Evolutionary conservation across 2,888 invertebrate species (phyloP), one percentile per base, ranked within the genome.

Genomic region (Caenorhabditis sp.): DNA sequence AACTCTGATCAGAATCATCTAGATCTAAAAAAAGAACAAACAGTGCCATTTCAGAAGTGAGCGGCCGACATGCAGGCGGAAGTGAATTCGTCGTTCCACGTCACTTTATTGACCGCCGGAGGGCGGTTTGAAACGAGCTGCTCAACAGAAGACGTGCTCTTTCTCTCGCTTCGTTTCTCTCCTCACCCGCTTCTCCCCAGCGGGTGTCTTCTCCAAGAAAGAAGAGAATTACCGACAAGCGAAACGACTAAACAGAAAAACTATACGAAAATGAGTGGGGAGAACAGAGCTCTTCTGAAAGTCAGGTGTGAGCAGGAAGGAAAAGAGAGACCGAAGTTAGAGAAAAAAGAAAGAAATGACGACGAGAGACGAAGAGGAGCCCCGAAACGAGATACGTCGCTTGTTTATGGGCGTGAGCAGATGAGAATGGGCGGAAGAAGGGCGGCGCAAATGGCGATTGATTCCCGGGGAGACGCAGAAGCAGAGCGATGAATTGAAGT

Each of bases 81-180:
- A n/a, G n/a, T n/a, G n/a, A n/a, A n/a, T n/a, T n/a, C n/a, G n/a
- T n/a, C 53, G 24, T 39, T 58, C 32, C 45, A 43, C 46, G 59
- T 59, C 48, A 48, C 37, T 46, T 15, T 59, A 59, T 59, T 35
- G 59, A 59, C 59, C 15, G 45, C 56, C 13, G 26, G 27, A 26
- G 26, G 46, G 46, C 59, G 48, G 59, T 35, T 59, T 35, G 46
- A 46, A 46, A n/a, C n/a, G n/a, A n/a, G n/a, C n/a, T n/a, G n/a
- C n/a, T n/a, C n/a, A n/a, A n/a, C n/a, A n/a, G n/a, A n/a, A n/a
- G n/a, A n/a, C n/a, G 30, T 30, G 30, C 30, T 30, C 30, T 30
- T 9, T 30, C 30, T 30, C 30, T 30, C 30, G 37, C 32, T 32
- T 9, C n/a, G n/a, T n/a, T n/a, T n/a, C 32, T 37, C n/a, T 37